Base-by-base conservation (phyloP, 2,797 vertebrate species). In the Borostomias antarcticus region DNA sequence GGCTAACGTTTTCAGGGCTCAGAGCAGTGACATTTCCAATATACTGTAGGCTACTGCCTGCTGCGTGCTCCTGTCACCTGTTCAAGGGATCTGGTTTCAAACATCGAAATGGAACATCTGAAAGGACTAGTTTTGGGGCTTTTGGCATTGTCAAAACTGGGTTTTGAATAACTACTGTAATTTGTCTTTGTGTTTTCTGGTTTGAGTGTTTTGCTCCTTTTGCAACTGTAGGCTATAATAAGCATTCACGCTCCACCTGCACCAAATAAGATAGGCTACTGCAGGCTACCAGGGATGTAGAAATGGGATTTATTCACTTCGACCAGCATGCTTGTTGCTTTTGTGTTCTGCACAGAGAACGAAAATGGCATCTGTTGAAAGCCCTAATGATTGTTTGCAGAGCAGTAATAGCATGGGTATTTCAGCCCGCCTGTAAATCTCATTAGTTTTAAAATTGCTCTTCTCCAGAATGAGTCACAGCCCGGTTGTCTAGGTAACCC, bases 401-500 rank as follows among this genome's bases (percentile, higher is more conserved):
- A 67, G 79, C 80, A 50, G 65, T 48, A 80, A 67, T n/a, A 73
- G 57, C 81, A 77, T 76, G 61, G 61, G 62, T 70, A 83, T 82
- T n/a, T 70, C 82, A 73, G 77, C 77, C 79, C 71, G 58, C 58
- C 74, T 76, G 72, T 64, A 89, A 89, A 91, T 90, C 86, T 86
- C 79, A 90, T 91, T 91, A 89, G 76, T 78, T 80, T 69, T 78
- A 73, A 89, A 90, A 90, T 89, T 89, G 80, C 80, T 79, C 70
- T 78, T 81, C 69, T 69, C 78, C 25, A 75, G 72, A 74, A 58
- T 86, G 90, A 91, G 81, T 90, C 89, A 88, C 71, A 65, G 75
- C 78, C 79, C 76, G 30, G 89, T 93, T 90, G 89, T 87, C 90
- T 90, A 70, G 89, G 90, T 76, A 90, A 90, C 90, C 83, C 75